These are phyloP conservation scores for Prorops nasuta DNA, from an alignment of 1,140 invertebrate genomes.

Conservation along the genomic window DNA sequence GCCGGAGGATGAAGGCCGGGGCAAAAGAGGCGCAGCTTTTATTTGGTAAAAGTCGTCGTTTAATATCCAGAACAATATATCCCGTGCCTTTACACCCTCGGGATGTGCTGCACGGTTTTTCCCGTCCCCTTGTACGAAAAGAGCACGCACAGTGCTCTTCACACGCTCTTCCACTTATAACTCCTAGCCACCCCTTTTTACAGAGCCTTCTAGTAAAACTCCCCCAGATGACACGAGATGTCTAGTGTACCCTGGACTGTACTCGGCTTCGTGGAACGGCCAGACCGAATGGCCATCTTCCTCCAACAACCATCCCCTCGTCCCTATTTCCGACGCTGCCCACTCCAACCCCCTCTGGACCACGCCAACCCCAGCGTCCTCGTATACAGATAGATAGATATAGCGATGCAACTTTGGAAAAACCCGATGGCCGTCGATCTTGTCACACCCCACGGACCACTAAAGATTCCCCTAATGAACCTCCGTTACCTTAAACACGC, in stretches of 20 bases:
- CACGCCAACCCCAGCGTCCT: neutral
- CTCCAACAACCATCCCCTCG: constrained; percentile 40
- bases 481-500: too few species aligned
- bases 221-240: neutral
- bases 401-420: too few species aligned
- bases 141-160: constrained; percentile 14
- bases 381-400: too few species aligned
- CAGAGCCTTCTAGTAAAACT: constrained; percentile 9
- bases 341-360: constrained; percentile 3
- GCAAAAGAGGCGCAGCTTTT: too few species aligned
- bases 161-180: constrained; percentile 39
- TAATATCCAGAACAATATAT: constrained; percentile 24
- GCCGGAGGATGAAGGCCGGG: too few species aligned
- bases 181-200: constrained; percentile 13
- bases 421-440: too few species aligned
- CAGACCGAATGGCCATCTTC: constrained; percentile 35
- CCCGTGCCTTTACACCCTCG: constrained; percentile 22
- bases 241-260: constrained; percentile 31
- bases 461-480: too few species aligned
- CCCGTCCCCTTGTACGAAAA: constrained; percentile 4
- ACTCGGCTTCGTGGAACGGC: constrained; percentile 40
- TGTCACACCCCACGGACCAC: too few species aligned
- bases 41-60: too few species aligned
- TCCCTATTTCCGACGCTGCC: constrained; percentile 35
- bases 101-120: constrained; percentile 8